These are phyloP conservation scores for Lycaon pictus DNA, from an alignment of 2,113 vertebrate species.

Conservation along the genomic window DNA sequence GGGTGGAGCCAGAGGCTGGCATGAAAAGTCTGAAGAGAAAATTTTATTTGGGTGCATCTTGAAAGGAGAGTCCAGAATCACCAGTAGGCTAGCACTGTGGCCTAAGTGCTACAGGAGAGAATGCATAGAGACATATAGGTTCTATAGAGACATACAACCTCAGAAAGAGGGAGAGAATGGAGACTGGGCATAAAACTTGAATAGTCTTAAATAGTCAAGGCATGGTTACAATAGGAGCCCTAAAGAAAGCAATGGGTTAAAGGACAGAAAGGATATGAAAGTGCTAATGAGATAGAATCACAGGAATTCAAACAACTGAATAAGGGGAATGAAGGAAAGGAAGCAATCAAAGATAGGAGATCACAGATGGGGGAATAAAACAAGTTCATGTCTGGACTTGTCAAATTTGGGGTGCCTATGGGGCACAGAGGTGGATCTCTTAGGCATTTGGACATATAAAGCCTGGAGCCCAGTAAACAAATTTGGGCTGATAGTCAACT, in stretches of 20 bases:
- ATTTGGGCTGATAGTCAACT: background rate
- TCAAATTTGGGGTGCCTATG: background rate
- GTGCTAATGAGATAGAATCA: background rate
- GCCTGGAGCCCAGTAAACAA: background rate
- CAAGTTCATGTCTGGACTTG: background rate
- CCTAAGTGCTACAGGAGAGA: background rate
- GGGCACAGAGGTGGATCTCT: background rate
- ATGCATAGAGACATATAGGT: no score
- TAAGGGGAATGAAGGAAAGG: background rate
- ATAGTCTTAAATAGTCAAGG: background rate
- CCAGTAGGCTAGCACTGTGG: background rate
- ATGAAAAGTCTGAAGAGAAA: background rate
- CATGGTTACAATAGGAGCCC: background rate
- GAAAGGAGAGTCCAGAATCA: background rate
- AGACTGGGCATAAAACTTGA: background rate
- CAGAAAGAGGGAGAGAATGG: background rate
- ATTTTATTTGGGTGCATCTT: background rate
- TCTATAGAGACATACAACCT: rapidly evolving
- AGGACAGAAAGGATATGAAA: background rate
- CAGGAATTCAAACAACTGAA: background rate
- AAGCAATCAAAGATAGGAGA: background rate
- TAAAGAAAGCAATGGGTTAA: background rate
- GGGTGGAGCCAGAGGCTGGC: background rate
- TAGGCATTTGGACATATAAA: background rate
- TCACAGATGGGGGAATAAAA: background rate